Evolutionary conservation across 2,797 vertebrate genomes (phyloP), one percentile per base, ranked within the genome.

Genomic region (Oryzias sinensis): DNA sequence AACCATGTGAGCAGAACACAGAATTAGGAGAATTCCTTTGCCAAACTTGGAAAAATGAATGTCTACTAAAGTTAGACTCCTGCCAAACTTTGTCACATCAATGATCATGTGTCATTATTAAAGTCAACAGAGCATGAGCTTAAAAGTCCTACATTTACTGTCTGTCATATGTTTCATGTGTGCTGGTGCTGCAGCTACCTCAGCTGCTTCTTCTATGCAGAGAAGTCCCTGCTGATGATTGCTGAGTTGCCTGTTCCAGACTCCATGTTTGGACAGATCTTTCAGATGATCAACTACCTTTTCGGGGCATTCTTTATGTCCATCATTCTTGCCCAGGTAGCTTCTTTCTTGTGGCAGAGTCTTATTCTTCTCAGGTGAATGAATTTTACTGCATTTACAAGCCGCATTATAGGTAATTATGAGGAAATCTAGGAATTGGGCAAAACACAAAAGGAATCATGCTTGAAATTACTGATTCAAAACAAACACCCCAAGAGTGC

Each of bases 251-350:
- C 92, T 22, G 33, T 79, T 51, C 90, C 91, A 53, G 87, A 90
- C 72, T 86, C 85, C 82, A 59, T 90, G 72, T 93, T 93, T 45
- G 90, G 83, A 67, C 87, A 89, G 76, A 76, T 89, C 78, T 93
- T 94, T 91, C 89, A 93, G 90, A 93, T 92, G 91, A 81, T 79
- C 51, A 92, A 91, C 87, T 93, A 91, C 87, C 86, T 93, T 85
- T 90, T 91, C 65, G 89, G 91, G 80, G 77, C 87, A 8, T 86
- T 93, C 77, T 92, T 89, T 87, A 77, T 92, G 79, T 90, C 90
- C 81, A 20, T 90, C 80, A 71, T 90, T 88, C 83, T 91, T 68
- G 77, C 82, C 53, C 82, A 93, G 91, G 90, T 93, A 92, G 86
- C 49, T 43, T 47, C 1, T 57, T 54, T 56, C 20, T 42, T 4